phyloP scores from a whole-genome alignment of 1,140 invertebrate genomes.

The Drosophila grimshawi region DNA sequence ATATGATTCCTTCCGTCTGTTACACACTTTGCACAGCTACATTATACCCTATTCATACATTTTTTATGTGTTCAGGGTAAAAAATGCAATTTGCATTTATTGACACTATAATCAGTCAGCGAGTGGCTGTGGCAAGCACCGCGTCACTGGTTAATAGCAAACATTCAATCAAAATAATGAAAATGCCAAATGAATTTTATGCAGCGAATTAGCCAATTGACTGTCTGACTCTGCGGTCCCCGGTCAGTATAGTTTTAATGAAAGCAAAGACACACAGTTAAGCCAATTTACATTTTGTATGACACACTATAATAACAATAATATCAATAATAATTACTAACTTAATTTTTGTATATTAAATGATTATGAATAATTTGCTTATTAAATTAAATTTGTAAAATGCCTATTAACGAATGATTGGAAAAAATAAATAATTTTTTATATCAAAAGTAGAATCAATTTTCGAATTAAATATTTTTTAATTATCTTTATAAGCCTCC shows the following conservation, averaged over 20 bases:
- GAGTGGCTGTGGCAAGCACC: slow-evolving; percentile 9
- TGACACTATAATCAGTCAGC: slow-evolving; percentile 52
- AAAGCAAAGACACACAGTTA: slow-evolving; percentile 3
- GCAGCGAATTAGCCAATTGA: slow-evolving; percentile 42
- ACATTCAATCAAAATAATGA: slow-evolving; percentile 73
- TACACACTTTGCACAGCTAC: no score
- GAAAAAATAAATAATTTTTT: no score
- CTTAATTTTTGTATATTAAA: neutral
- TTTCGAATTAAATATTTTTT: no score
- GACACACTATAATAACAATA: slow-evolving; percentile 11
- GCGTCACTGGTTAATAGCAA: slow-evolving; percentile 23
- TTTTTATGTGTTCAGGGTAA: no score
- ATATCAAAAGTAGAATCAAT: no score
- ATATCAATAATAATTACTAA: slow-evolving; percentile 20
- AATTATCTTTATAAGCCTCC: no score
- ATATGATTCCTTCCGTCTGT: no score
- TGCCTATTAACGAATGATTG: no score
- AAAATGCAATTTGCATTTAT: slow-evolving; percentile 69
- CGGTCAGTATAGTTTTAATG: slow-evolving; percentile 11
- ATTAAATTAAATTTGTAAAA: no score
- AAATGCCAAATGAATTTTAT: slow-evolving; percentile 46
- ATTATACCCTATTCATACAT: no score
- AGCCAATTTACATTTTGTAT: slow-evolving; percentile 25
- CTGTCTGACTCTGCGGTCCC: slow-evolving; percentile 26
- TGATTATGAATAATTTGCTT: no score